Percentiles rank a stretch among this genome's conserved stretches.
Conservation (phyloP, 2,888 invertebrate genomes). For the Hirudinaria manillensis region DNA sequence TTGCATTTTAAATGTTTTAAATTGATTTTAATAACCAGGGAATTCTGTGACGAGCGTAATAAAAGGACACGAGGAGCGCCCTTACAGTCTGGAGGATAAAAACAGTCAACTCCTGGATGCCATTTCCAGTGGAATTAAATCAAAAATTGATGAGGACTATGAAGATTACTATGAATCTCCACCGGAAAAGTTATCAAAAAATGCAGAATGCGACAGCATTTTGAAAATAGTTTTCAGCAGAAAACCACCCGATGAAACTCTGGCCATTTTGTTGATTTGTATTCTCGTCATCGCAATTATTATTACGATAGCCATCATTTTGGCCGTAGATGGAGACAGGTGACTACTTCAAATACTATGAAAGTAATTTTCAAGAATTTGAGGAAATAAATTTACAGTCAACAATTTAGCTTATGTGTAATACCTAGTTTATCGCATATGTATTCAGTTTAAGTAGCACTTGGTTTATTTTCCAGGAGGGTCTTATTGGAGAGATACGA, state of each 20-base stretch:
- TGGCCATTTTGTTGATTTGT: not conserved
- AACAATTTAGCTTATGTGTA: not conserved
- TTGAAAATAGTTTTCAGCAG: not conserved
- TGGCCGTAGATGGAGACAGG: conserved; percentile 3
- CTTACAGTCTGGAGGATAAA: too few species aligned
- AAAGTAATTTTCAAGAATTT: not conserved
- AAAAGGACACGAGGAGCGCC: too few species aligned
- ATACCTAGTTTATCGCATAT: not conserved
- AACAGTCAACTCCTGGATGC: not conserved
- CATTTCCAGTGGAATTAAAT: not conserved
- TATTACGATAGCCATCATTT: not conserved
- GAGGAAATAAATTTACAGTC: not conserved
- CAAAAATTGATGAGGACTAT: conserved; percentile 6
- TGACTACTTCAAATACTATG: not conserved
- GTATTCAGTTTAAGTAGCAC: not conserved
- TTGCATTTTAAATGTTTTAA: too few species aligned
- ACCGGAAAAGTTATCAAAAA: not conserved
- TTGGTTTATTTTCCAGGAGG: not conserved
- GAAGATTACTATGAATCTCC: conserved; percentile 8
- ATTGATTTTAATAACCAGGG: too few species aligned
- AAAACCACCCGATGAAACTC: not conserved
- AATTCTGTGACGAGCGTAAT: too few species aligned
- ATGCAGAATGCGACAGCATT: not conserved
- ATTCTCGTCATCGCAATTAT: not conserved
- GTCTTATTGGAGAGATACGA: conserved; percentile 9